These are phyloP conservation scores for Leguminivora glycinivorella DNA, from an alignment of 1,140 invertebrate species.

Conservation along the genomic window DNA sequence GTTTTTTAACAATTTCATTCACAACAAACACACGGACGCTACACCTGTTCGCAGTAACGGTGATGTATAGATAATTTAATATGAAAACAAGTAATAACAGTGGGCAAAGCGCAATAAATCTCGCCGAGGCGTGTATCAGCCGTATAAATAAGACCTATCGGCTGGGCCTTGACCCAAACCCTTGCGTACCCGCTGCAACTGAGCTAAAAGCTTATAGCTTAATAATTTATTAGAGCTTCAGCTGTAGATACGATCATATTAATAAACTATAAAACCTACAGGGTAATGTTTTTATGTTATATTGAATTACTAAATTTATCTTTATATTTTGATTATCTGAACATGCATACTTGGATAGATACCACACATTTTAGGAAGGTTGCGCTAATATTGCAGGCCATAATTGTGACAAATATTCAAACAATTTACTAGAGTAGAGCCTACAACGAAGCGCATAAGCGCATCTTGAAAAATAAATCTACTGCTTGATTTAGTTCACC, in stretches of 20 bases:
- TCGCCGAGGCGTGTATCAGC: conserved; percentile 39
- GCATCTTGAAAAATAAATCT: too few species aligned
- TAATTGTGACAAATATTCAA: not conserved
- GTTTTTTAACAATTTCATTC: too few species aligned
- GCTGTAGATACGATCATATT: not conserved
- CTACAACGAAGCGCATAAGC: not conserved
- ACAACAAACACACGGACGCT: conserved; percentile 4
- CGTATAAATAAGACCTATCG: conserved; percentile 34
- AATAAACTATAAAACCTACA: not conserved
- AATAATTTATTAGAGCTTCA: conserved; percentile 8
- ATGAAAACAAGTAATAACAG: conserved; percentile 49
- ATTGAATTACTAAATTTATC: not conserved
- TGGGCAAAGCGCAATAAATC: conserved; percentile 47
- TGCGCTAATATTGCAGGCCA: not conserved
- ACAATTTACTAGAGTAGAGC: not conserved
- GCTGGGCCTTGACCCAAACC: conserved; percentile 51
- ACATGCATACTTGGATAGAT: too few species aligned
- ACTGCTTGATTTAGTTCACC: too few species aligned
- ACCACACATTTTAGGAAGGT: too few species aligned
- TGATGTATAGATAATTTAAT: conserved; percentile 26
- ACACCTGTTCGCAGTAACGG: conserved; percentile 21
- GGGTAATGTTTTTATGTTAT: not conserved
- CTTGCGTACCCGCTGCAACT: conserved; percentile 8
- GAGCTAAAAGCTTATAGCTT: conserved; percentile 14
- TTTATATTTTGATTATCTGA: not conserved